phyloP scores from a whole-genome alignment of 2,888 invertebrate genomes.

The Cheilosia vernalis region DNA sequence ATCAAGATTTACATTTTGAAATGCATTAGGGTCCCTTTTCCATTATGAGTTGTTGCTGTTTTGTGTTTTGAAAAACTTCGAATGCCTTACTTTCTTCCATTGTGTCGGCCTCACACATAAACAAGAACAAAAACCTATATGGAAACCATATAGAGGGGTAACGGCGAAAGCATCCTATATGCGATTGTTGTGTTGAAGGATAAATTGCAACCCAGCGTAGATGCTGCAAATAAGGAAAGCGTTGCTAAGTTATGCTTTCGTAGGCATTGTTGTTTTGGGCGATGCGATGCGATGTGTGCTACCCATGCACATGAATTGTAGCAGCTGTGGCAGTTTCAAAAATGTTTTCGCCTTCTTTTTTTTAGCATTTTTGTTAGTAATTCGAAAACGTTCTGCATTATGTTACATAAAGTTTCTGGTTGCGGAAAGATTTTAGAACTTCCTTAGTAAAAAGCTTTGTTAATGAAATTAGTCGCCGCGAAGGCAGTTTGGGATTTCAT shows the following conservation, averaged over 20 bases:
- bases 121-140: conserved; percentile 32
- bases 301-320: conserved; percentile 34
- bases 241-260: conserved; percentile 28
- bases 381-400: conserved; percentile 5
- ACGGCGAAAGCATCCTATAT: conserved; percentile 31
- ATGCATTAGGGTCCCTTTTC: conserved; percentile 60
- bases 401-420: conserved; percentile 3
- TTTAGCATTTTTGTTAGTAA: conserved; percentile 1
- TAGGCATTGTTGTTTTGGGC: conserved; percentile 40
- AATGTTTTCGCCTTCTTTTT: conserved; percentile 11
- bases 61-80: conserved; percentile 40
- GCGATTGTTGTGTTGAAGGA: conserved; percentile 59
- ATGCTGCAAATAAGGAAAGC: conserved; percentile 22
- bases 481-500: neutral
- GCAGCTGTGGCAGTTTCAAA: conserved; percentile 46
- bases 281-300: conserved; percentile 23
- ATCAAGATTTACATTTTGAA: conserved; percentile 43
- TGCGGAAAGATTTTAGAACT: neutral
- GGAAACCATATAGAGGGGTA: conserved; percentile 17
- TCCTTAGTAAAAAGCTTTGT: conserved; percentile 1
- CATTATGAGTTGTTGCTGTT: conserved; percentile 50
- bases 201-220: conserved; percentile 41
- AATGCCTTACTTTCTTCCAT: conserved; percentile 61
- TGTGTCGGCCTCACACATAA: conserved; percentile 24
- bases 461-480: conserved; percentile 14